phyloP scores from a whole-genome alignment of 2,797 vertebrate genomes.

The Leuciscus waleckii region DNA sequence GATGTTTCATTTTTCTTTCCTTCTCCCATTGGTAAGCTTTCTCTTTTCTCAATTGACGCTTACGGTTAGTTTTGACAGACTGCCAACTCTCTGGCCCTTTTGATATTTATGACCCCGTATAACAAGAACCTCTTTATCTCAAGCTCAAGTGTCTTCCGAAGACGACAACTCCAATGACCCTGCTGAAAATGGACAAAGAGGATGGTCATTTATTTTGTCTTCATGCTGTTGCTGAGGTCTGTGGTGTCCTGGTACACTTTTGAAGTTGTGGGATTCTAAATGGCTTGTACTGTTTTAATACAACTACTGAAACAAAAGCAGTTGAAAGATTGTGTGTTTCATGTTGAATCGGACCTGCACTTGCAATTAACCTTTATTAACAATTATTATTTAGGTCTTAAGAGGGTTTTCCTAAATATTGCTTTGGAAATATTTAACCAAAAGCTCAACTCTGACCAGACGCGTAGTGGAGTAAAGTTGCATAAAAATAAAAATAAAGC shows the following conservation, averaged over 20 bases:
- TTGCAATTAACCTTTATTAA: neutral
- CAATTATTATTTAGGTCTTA: neutral
- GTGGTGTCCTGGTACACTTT: neutral
- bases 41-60: neutral
- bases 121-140: conserved; percentile 31
- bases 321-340: neutral
- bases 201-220: neutral
- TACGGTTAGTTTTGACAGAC: conserved; percentile 16
- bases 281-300: neutral
- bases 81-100: conserved; percentile 28
- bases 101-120: conserved; percentile 27
- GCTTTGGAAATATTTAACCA: neutral
- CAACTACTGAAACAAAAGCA: neutral
- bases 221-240: conserved; percentile 3
- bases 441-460: neutral
- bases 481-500: too few species aligned
- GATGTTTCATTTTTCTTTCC: neutral
- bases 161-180: neutral
- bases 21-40: neutral
- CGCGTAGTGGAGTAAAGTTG: neutral
- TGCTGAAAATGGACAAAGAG: conserved; percentile 6
- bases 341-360: neutral
- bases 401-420: neutral
- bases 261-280: neutral
- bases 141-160: neutral